Conservation (phyloP, 2,797 vertebrate species). For the Poeciliopsis gracilis region DNA sequence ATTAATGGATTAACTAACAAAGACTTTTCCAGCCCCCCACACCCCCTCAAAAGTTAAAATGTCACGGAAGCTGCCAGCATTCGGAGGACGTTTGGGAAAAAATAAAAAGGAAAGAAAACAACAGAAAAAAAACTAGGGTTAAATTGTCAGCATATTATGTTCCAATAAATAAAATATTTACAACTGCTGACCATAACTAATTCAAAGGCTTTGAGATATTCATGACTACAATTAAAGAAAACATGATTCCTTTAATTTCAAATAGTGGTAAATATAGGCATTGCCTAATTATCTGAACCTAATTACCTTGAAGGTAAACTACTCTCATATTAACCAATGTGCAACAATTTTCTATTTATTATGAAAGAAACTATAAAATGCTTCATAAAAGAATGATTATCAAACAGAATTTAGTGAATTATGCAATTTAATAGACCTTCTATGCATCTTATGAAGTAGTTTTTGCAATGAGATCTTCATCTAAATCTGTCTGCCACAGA, state of each 20-base stretch:
- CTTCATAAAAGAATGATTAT: neutral
- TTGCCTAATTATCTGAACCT: slow-evolving; percentile 80
- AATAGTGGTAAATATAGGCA: slow-evolving; percentile 85
- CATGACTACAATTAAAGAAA: slow-evolving; percentile 85
- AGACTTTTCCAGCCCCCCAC: slow-evolving; percentile 67
- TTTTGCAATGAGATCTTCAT: neutral
- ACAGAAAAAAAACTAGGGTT: slow-evolving; percentile 39
- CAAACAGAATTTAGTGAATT: neutral
- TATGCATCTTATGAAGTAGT: neutral
- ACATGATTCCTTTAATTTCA: slow-evolving; percentile 83
- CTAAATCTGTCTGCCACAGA: neutral
- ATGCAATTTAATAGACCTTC: neutral
- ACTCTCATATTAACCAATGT: slow-evolving; percentile 58
- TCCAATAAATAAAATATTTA: slow-evolving; percentile 83
- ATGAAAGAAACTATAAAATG: slow-evolving; percentile 14
- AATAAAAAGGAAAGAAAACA: slow-evolving; percentile 19
- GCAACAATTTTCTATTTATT: slow-evolving; percentile 11
- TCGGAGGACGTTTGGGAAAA: slow-evolving; percentile 67
- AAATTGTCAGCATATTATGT: slow-evolving; percentile 81
- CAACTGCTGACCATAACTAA: slow-evolving; percentile 85
- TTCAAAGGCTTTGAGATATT: slow-evolving; percentile 83
- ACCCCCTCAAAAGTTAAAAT: slow-evolving; percentile 80
- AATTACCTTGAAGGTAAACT: slow-evolving; percentile 44
- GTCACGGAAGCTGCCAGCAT: slow-evolving; percentile 77
- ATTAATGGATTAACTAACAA: slow-evolving; percentile 88